Evolutionary conservation across 1,140 invertebrate genomes (phyloP).

Genomic region (Drosophila burlai): DNA sequence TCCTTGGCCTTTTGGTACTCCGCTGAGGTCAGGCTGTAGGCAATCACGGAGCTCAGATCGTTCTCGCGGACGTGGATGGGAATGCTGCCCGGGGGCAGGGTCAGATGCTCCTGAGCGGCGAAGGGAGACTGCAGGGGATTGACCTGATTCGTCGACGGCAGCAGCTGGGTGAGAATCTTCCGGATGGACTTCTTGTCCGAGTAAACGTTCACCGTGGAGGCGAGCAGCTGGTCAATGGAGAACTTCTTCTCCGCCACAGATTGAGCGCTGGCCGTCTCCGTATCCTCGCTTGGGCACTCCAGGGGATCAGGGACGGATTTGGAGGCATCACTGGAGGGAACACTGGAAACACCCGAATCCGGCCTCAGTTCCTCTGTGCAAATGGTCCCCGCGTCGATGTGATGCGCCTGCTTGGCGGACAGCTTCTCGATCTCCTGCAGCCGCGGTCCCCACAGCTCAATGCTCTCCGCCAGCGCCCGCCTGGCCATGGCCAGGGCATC

Average conservation of each 20-base stretch:
- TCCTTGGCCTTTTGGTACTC: constrained; percentile 89
- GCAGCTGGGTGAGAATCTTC: constrained; percentile 88
- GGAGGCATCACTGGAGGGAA: neutral
- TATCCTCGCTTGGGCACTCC: constrained; percentile 45
- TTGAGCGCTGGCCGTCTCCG: constrained; percentile 19
- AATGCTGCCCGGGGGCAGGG: constrained; percentile 87
- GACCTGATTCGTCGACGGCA: constrained; percentile 86
- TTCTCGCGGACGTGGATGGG: constrained; percentile 93
- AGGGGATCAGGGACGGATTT: neutral
- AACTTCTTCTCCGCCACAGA: constrained; percentile 56
- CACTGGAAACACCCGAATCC: constrained; percentile 13
- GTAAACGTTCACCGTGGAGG: constrained; percentile 54
- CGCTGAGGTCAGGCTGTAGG: constrained; percentile 91
- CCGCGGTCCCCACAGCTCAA: constrained; percentile 77
- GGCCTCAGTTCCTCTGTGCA: constrained; percentile 80
- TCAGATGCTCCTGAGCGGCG: constrained; percentile 89
- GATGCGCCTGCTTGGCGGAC: constrained; percentile 53
- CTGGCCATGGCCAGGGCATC: constrained; percentile 77
- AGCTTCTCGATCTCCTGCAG: constrained; percentile 76
- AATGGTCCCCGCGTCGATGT: constrained; percentile 74
- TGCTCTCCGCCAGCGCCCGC: constrained; percentile 76
- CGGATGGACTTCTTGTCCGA: constrained; percentile 89
- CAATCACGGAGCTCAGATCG: constrained; percentile 96
- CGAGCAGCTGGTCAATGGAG: constrained; percentile 66
- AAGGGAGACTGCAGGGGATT: constrained; percentile 87